A percentile compares a stretch with the other conserved stretches of the same genome.
Conservation (phyloP, 2,888 invertebrate genomes). For the Diplolepis rosae region DNA sequence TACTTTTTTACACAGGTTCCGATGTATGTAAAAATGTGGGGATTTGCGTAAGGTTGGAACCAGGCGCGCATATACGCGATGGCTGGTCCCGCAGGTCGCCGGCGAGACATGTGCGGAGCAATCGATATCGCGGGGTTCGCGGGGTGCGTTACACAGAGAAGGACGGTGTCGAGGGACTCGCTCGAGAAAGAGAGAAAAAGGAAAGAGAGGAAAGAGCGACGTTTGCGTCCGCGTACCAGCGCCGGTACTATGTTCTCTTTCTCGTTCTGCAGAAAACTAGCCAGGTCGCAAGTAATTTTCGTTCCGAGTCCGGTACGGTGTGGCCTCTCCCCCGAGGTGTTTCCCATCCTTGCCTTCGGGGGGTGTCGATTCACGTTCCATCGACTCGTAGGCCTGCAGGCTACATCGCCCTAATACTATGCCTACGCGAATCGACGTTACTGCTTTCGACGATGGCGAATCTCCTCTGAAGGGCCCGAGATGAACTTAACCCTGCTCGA, state of each 20-base stretch:
- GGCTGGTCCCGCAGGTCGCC: conserved; percentile 23
- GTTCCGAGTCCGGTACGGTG: conserved; percentile 3
- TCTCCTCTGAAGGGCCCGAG: conserved; percentile 17
- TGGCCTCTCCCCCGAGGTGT: conserved; percentile 26
- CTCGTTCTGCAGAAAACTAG: conserved; percentile 16
- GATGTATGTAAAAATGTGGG: too few species aligned
- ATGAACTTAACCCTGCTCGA: conserved; percentile 26
- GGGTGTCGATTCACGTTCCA: conserved; percentile 15
- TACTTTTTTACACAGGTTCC: too few species aligned
- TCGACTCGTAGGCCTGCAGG: neutral
- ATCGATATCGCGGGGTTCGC: conserved; percentile 27
- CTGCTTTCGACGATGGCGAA: conserved; percentile 4
- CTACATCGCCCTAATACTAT: conserved; percentile 16
- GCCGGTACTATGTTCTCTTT: conserved; percentile 10
- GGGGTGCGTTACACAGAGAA: conserved; percentile 20
- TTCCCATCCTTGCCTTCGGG: conserved; percentile 22
- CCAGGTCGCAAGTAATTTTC: conserved; percentile 20
- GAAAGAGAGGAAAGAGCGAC: conserved; percentile 9
- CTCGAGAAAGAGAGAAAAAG: neutral
- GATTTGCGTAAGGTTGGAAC: too few species aligned
- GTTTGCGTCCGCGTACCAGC: conserved; percentile 12
- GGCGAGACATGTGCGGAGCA: conserved; percentile 19
- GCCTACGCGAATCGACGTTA: conserved; percentile 6
- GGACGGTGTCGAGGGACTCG: conserved; percentile 10
- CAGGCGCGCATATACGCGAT: neutral